Evolutionary conservation across 2,797 vertebrate genomes (phyloP).

Genomic region (Poecilia gillii): DNA sequence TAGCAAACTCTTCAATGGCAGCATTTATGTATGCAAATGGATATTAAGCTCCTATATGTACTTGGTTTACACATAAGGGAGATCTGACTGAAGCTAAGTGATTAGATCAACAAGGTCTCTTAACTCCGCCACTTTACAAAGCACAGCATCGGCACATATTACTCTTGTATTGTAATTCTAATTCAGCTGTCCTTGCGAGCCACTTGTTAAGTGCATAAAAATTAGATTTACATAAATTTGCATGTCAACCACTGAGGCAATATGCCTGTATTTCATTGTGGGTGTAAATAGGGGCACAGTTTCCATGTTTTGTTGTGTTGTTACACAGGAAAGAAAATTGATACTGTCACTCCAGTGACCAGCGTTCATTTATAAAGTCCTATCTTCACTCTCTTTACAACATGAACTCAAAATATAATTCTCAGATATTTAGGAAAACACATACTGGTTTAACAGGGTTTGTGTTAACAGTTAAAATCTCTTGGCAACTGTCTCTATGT

Average conservation of each 20-base stretch:
- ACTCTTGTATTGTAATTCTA: conserved; percentile 29
- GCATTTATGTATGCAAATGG: conserved; percentile 12
- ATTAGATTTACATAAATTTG: conserved; percentile 42
- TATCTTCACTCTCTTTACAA: background rate
- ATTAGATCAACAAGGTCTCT: conserved; percentile 38
- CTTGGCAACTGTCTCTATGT: conserved; percentile 9
- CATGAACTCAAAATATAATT: background rate
- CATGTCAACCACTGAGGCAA: conserved; percentile 10
- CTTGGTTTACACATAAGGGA: conserved; percentile 1
- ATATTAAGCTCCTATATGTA: conserved; percentile 9
- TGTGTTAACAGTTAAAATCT: conserved; percentile 7
- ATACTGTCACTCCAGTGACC: background rate
- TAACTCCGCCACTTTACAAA: conserved; percentile 41
- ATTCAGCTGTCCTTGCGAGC: conserved; percentile 22
- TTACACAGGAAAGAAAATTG: background rate
- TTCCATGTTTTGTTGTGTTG: conserved; percentile 9
- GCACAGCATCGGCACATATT: conserved; percentile 19
- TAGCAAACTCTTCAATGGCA: background rate
- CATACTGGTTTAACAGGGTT: background rate
- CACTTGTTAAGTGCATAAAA: conserved; percentile 40
- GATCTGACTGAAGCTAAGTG: conserved; percentile 10
- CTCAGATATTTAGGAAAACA: background rate
- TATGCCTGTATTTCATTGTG: conserved; percentile 27
- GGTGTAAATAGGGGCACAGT: conserved; percentile 11
- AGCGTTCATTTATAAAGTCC: conserved; percentile 1